Evolutionary conservation across 2,797 vertebrate genomes (phyloP).

Genomic region (Perodicticus potto): DNA sequence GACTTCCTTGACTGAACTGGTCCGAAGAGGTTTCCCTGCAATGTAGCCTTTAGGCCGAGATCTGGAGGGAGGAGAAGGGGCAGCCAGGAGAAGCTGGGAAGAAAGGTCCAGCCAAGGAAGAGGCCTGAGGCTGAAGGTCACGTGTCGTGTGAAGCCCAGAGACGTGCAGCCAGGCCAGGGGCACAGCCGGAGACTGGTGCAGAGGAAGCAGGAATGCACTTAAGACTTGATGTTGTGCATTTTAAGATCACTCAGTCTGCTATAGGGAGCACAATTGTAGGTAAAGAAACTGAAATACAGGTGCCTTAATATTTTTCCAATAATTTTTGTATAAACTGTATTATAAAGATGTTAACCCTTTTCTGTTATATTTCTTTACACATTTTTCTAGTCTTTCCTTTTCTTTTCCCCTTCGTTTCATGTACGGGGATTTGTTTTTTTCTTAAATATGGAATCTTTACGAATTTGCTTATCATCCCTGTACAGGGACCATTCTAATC

Average conservation of each 20-base stretch:
- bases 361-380: not conserved
- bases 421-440: not conserved
- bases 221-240: not conserved
- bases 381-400: not conserved
- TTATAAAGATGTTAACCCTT: not conserved
- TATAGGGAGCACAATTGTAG: not conserved
- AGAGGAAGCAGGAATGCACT: not conserved
- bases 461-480: not conserved
- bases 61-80: not conserved
- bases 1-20: not conserved
- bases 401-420: not conserved
- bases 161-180: not conserved
- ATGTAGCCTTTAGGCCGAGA: not conserved
- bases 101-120: fast-evolving
- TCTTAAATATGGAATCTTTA: not conserved
- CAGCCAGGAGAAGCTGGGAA: not conserved
- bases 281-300: not conserved
- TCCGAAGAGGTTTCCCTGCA: not conserved
- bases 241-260: not conserved
- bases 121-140: not conserved
- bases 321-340: not conserved
- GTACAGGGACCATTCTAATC: not conserved
- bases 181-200: not conserved
- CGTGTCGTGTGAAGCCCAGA: not conserved
- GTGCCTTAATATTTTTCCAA: not conserved